These are phyloP conservation scores for Drosophila novamexicana DNA, from an alignment of 1,140 invertebrate species.

Conservation along the genomic window DNA sequence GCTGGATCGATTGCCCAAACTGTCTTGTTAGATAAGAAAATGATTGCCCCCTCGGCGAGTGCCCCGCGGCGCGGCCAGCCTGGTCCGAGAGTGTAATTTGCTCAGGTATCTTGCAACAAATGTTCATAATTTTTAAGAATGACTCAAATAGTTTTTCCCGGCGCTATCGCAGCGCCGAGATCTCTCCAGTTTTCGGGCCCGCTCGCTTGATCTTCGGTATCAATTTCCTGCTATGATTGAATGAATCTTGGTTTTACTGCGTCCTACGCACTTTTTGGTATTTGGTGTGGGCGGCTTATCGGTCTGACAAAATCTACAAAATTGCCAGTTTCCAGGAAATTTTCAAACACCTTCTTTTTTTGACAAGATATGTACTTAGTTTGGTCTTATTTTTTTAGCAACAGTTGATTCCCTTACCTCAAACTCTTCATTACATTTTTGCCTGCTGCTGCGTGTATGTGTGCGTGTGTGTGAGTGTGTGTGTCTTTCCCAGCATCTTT, in stretches of 20 bases:
- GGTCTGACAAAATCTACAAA: slow-evolving; percentile 45
- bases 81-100: slow-evolving; percentile 62
- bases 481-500: slow-evolving; percentile 36
- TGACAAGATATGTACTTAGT: slow-evolving; percentile 39
- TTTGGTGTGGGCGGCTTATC: slow-evolving; percentile 65
- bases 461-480: slow-evolving; percentile 29
- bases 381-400: slow-evolving; percentile 52
- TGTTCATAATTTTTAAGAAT: slow-evolving; percentile 83
- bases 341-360: slow-evolving; percentile 18
- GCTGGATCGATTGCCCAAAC: slow-evolving; percentile 69
- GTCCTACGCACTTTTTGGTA: slow-evolving; percentile 11
- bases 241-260: slow-evolving; percentile 55
- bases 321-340: slow-evolving; percentile 70
- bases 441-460: neutral
- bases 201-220: slow-evolving; percentile 67
- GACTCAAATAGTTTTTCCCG: slow-evolving; percentile 61
- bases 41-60: slow-evolving; percentile 53
- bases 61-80: slow-evolving; percentile 49
- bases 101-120: slow-evolving; percentile 76
- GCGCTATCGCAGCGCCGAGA: slow-evolving; percentile 59
- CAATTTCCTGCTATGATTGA: slow-evolving; percentile 79
- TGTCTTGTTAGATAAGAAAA: slow-evolving; percentile 82
- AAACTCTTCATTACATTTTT: neutral
- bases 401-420: slow-evolving; percentile 35
- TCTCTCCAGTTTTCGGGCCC: slow-evolving; percentile 36